These are phyloP conservation scores for Proteles cristata DNA, from an alignment of 2,113 vertebrate species.

Conservation along the genomic window DNA sequence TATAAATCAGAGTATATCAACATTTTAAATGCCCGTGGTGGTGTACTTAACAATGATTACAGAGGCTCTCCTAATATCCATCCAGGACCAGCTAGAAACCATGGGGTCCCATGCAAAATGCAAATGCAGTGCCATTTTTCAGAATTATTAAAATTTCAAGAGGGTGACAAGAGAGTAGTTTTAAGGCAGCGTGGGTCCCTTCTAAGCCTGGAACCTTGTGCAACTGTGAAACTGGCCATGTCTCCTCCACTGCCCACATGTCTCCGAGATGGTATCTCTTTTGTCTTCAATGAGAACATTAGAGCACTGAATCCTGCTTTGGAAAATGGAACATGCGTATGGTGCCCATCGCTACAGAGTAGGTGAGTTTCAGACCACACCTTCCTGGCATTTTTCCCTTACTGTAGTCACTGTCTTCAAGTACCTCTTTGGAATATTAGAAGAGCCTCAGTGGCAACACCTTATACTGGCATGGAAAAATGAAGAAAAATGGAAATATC, in stretches of 20 bases:
- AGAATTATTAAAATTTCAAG: background rate
- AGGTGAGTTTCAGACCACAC: background rate
- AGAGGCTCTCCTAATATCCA: background rate
- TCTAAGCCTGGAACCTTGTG: background rate
- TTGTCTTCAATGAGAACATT: background rate
- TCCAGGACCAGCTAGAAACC: background rate
- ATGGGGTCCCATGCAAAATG: background rate
- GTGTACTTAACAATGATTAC: background rate
- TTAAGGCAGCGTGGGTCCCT: background rate
- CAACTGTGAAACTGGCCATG: background rate
- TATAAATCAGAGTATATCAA: background rate
- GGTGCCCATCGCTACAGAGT: background rate
- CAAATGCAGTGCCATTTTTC: background rate
- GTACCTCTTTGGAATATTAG: background rate
- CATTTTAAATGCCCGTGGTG: background rate
- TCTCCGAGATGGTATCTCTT: accelerated
- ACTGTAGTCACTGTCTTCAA: background rate
- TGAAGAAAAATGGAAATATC: background rate
- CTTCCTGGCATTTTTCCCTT: background rate
- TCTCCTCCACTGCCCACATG: background rate
- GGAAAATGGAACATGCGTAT: background rate
- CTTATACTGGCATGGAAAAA: background rate
- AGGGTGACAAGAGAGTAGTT: background rate
- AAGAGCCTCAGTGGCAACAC: background rate
- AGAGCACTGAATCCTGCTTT: background rate